Percentiles rank a stretch among this genome's conserved stretches.
These are phyloP conservation scores for Operophtera brumata DNA, from an alignment of 2,888 invertebrate genomes.

Conservation along the genomic window DNA sequence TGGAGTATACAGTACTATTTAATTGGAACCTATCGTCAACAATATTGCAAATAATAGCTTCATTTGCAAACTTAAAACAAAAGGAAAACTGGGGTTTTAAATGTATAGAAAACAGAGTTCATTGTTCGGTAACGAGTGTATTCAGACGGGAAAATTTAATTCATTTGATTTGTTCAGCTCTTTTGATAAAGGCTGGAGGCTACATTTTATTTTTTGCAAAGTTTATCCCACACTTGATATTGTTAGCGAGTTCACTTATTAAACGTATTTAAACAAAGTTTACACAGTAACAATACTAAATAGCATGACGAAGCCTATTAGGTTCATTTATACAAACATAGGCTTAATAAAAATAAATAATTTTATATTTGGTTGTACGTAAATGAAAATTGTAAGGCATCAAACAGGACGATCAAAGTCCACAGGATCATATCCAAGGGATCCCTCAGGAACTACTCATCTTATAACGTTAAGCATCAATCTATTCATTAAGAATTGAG, in stretches of 20 bases:
- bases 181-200: constrained; percentile 6
- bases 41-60: constrained; percentile 13
- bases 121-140: constrained; percentile 23
- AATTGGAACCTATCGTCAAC: background rate
- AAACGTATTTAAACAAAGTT: background rate
- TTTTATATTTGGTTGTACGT: no score
- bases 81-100: constrained; percentile 11
- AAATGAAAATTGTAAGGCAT: no score
- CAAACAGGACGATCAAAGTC: no score
- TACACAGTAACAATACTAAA: no score
- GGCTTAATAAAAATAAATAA: no score
- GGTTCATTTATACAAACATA: no score
- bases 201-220: constrained; percentile 10
- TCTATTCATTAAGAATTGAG: no score
- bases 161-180: constrained; percentile 18
- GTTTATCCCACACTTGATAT: background rate
- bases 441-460: no score
- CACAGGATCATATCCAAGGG: no score
- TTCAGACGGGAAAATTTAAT: constrained; percentile 24
- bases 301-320: no score
- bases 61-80: constrained; percentile 10
- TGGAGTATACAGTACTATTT: no score
- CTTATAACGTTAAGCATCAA: no score
- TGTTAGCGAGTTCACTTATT: constrained; percentile 4
- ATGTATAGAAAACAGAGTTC: constrained; percentile 20